Conservation (phyloP, 2,888 invertebrate genomes). For the Diploptera punctata region DNA sequence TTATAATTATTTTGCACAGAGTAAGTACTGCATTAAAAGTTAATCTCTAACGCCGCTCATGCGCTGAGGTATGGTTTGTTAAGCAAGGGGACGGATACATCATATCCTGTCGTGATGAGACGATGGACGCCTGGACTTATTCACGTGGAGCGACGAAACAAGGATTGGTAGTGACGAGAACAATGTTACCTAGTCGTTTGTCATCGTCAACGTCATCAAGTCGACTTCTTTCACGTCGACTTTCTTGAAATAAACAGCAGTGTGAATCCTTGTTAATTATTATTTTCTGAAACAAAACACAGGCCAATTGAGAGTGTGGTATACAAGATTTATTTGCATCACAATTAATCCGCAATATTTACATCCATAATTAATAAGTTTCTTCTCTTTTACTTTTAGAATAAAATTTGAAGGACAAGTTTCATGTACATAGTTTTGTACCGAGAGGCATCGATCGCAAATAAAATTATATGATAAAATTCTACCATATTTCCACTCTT, state of each 20-base stretch:
- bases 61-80: slow-evolving; percentile 3
- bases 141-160: slow-evolving; percentile 30
- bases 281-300: neutral
- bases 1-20: no score
- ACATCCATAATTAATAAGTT: no score
- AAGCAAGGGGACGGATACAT: slow-evolving; percentile 25
- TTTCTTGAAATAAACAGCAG: slow-evolving; percentile 15
- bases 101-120: slow-evolving; percentile 21
- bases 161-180: slow-evolving; percentile 35
- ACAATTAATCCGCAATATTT: no score
- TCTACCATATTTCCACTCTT: no score
- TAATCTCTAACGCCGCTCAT: neutral
- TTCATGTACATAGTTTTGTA: no score
- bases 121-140: slow-evolving; percentile 23
- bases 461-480: no score
- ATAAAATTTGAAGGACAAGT: no score
- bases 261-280: neutral
- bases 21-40: no score
- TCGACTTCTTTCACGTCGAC: neutral
- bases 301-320: no score
- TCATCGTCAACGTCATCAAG: slow-evolving; percentile 34
- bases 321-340: no score
- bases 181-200: slow-evolving; percentile 36
- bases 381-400: no score
- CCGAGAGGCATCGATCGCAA: no score